These are phyloP conservation scores for Anoplophora glabripennis DNA, from an alignment of 1,140 invertebrate genomes.

Conservation along the genomic window DNA sequence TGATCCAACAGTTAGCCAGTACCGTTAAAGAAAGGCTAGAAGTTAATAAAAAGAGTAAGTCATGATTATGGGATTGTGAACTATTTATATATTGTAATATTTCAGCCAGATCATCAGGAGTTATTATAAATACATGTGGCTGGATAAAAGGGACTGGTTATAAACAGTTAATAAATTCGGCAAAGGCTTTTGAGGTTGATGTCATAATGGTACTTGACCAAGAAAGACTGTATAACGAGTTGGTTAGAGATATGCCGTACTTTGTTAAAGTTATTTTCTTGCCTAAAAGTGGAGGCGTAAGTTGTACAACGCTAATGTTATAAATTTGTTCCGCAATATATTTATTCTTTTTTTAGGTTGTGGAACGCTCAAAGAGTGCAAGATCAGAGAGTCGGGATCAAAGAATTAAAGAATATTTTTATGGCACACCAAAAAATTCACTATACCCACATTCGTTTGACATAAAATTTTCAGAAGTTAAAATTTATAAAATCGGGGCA, in stretches of 20 bases:
- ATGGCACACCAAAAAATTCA: constrained; percentile 74
- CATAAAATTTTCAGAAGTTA: constrained; percentile 81
- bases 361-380: constrained; percentile 73
- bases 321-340: constrained; percentile 3
- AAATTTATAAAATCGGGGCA: constrained; percentile 93
- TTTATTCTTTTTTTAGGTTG: constrained; percentile 61
- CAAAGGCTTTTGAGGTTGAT: constrained; percentile 92
- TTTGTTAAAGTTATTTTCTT: constrained; percentile 91
- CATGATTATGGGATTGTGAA: neutral
- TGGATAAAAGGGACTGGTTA: constrained; percentile 93
- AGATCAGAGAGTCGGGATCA: constrained; percentile 75
- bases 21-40: constrained; percentile 82
- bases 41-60: constrained; percentile 79
- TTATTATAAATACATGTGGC: constrained; percentile 97
- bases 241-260: constrained; percentile 87
- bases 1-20: constrained; percentile 82
- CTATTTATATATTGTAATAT: neutral
- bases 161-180: constrained; percentile 77
- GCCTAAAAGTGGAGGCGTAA: constrained; percentile 94
- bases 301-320: constrained; percentile 44
- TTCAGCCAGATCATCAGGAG: constrained; percentile 82
- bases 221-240: constrained; percentile 91
- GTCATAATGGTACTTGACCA: constrained; percentile 96
- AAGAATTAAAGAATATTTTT: constrained; percentile 92
- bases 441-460: constrained; percentile 92